phyloP scores from a whole-genome alignment of 2,888 invertebrate genomes.

The Plutella xylostella region DNA sequence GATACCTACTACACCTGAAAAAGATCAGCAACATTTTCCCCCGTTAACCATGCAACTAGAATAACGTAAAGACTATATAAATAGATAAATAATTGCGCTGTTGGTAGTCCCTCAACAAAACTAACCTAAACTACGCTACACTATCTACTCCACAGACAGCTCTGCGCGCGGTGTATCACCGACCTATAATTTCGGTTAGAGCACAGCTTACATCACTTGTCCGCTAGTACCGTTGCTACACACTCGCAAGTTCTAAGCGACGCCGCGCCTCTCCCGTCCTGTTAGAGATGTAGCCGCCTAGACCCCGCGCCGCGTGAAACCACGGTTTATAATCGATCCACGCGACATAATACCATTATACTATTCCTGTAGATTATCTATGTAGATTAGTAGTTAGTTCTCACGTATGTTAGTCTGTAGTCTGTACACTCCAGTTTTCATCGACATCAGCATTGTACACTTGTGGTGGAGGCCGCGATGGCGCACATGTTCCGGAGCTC shows the following conservation, averaged over 20 bases:
- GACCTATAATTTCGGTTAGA: constrained; percentile 59
- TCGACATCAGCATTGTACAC: constrained; percentile 47
- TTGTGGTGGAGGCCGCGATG: constrained; percentile 31
- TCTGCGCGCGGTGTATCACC: constrained; percentile 34
- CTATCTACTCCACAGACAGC: constrained; percentile 29
- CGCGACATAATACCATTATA: no score
- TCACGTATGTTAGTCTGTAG: constrained; percentile 22
- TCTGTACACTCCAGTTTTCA: constrained; percentile 40
- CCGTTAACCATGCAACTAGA: no score
- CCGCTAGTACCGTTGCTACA: constrained; percentile 41
- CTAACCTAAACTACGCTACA: background rate
- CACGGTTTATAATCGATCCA: no score
- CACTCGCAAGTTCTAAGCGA: constrained; percentile 40
- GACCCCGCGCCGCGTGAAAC: constrained; percentile 42
- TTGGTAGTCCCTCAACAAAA: no score
- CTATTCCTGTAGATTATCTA: constrained; percentile 25
- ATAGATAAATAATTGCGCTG: no score
- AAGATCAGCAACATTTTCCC: no score
- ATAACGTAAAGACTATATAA: no score
- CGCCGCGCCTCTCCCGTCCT: constrained; percentile 29
- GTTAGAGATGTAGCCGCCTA: constrained; percentile 61
- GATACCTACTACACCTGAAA: no score
- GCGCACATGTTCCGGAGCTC: constrained; percentile 56
- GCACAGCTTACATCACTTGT: constrained; percentile 52
- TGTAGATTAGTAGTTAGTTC: constrained; percentile 25